These are phyloP conservation scores for Latrodectus hesperus DNA, from an alignment of 2,888 invertebrate genomes.

Conservation along the genomic window DNA sequence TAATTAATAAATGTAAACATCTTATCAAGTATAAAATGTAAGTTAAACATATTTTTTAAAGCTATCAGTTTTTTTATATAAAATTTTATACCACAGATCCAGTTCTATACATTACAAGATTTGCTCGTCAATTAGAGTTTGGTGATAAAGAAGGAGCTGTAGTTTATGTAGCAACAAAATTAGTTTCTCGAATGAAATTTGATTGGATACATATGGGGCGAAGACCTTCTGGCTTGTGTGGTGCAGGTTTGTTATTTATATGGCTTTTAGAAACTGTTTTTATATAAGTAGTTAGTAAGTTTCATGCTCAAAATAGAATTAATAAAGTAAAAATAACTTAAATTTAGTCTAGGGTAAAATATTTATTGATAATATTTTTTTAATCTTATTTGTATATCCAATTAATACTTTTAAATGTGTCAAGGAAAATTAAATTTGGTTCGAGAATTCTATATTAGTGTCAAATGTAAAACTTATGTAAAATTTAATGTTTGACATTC, in stretches of 20 bases:
- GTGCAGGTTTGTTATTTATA: slow-evolving; percentile 84
- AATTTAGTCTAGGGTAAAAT: no score
- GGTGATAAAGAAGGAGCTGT: slow-evolving; percentile 95
- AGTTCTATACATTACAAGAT: slow-evolving; percentile 94
- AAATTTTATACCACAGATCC: slow-evolving; percentile 82
- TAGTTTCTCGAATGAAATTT: slow-evolving; percentile 97
- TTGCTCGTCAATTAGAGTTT: slow-evolving; percentile 93
- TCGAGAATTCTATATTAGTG: no score
- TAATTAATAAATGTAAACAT: no score
- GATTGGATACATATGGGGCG: slow-evolving; percentile 98
- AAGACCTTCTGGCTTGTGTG: slow-evolving; percentile 96
- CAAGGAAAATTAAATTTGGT: no score
- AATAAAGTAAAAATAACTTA: neutral
- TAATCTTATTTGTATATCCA: neutral
- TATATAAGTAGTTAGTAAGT: neutral
- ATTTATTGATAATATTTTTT: neutral
- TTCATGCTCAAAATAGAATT: neutral
- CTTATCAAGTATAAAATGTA: no score
- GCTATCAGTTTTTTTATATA: neutral
- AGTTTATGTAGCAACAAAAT: slow-evolving; percentile 91
- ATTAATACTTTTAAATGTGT: neutral
- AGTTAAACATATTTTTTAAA: no score
- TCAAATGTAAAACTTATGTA: no score
- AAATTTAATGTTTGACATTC: no score
- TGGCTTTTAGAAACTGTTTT: neutral